Evolutionary conservation across 2,888 invertebrate genomes (phyloP), one percentile per base, ranked within the genome.

Genomic region (Empis stercorea): DNA sequence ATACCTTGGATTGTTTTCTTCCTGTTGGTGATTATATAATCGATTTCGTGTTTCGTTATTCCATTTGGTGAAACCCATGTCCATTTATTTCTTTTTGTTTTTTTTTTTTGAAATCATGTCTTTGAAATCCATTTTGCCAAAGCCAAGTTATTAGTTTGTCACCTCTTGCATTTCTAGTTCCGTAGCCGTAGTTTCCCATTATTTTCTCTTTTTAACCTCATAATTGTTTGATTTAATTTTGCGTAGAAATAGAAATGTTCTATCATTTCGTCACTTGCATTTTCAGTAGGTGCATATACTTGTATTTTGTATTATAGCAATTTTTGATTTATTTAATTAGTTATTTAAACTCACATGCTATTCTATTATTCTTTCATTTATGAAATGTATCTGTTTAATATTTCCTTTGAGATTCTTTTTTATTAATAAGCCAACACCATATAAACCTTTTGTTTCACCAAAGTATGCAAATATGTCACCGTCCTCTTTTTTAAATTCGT

Each of bases 21-120:
- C 11, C 34, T 42, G 46, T 43, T 41, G n/a, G 46, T 43, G 4
- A 46, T n/a, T 20, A 43, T 43, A 4, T 41, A 46, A 16, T 46
- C 46, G 30, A 46, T 46, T 23, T 38, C 15, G 27, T 43, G 42
- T 42, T 46, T 43, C 0, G 32, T 32, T 10, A 36, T 7, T n/a
- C 36, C 36, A 37, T 46, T 30, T 17, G 16, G 38, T 34, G 36
- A 46, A 23, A 37, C 42, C 15, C 37, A 34, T 10, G 46, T 46
- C 46, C 41, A 46, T 46, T 40, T 41, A 14, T 46, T 30, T 46
- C 40, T 34, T 32, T n/a, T n/a, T n/a, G n/a, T n/a, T n/a, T 30
- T n/a, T 16, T 14, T 42, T 46, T 46, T 46, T 20, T 20, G 3
- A 20, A 20, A 20, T 20, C 3, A 5, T 20, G 20, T 20, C 4